A percentile compares a stretch with the other conserved stretches of the same genome.
Conservation (phyloP, 2,888 invertebrate genomes). For the Melikaiella ostensackeni region DNA sequence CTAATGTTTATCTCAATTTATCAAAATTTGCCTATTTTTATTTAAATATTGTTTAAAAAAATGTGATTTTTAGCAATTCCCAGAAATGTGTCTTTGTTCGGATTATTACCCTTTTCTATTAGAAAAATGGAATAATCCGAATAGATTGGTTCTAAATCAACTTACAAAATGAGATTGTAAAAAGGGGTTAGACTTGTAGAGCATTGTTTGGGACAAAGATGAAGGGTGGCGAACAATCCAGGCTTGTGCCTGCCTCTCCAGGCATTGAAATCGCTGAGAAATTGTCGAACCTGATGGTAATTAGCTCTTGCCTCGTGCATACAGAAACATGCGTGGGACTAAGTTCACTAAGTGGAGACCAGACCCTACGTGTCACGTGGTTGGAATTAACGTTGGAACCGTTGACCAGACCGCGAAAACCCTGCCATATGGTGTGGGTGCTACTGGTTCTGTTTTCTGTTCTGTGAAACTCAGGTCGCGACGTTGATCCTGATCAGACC, state of each 20-base stretch:
- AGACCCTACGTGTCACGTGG: slow-evolving; percentile 18
- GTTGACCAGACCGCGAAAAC: slow-evolving; percentile 33
- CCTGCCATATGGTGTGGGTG: slow-evolving; percentile 33
- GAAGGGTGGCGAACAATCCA: not conserved
- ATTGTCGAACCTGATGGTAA: not conserved
- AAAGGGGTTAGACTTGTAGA: not conserved
- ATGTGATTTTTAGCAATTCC: no score
- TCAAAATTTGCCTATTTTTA: no score
- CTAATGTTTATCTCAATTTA: no score
- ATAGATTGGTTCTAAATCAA: no score
- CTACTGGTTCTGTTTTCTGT: slow-evolving; percentile 6
- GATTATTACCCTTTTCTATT: no score
- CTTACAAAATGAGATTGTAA: not conserved
- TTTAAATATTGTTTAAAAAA: no score
- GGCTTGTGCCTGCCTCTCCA: not conserved
- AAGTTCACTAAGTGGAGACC: not conserved
- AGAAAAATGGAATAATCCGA: no score
- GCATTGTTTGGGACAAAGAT: not conserved
- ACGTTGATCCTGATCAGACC: slow-evolving; percentile 19
- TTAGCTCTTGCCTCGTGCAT: not conserved
- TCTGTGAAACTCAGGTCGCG: slow-evolving; percentile 20
- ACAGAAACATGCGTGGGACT: slow-evolving; percentile 4
- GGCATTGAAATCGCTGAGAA: slow-evolving; percentile 1
- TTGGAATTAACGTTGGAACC: not conserved
- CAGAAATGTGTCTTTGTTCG: no score